Conservation (phyloP, 2,797 vertebrate genomes). For the Cheirogaleus major region DNA sequence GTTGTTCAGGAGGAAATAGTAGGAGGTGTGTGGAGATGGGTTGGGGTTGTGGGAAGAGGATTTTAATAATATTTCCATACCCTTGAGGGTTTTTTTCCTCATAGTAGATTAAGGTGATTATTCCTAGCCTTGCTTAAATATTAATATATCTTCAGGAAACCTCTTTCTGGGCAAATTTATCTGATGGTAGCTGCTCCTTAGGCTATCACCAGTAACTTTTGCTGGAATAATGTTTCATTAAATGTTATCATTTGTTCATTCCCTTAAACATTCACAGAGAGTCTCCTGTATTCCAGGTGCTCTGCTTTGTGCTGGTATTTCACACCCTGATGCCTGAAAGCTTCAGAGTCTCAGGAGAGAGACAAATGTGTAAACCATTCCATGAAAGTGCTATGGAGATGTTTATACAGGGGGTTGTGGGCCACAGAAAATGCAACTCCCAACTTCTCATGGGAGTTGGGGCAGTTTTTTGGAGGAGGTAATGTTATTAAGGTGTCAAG, state of each 20-base stretch:
- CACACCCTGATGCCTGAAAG: neutral
- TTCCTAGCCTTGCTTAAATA: constrained; percentile 44
- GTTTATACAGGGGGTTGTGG: neutral
- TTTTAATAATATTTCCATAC: constrained; percentile 49
- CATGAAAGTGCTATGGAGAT: neutral
- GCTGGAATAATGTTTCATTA: constrained; percentile 5
- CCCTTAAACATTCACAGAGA: neutral
- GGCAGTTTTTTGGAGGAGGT: neutral
- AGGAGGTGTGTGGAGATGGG: neutral
- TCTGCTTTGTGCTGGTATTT: neutral
- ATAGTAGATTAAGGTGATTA: constrained; percentile 24
- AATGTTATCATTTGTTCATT: neutral
- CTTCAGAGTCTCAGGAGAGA: neutral
- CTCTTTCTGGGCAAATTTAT: constrained; percentile 35
- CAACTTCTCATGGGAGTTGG: neutral
- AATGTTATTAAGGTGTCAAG: neutral
- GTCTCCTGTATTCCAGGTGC: neutral
- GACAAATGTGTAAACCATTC: neutral
- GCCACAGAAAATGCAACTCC: neutral
- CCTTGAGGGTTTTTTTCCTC: constrained; percentile 9
- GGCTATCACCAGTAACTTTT: neutral
- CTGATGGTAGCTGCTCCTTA: neutral
- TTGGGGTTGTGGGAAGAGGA: neutral
- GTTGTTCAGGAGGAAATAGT: neutral
- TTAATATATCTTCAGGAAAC: constrained; percentile 48